These are phyloP conservation scores for Gymnocephalus cernua DNA, from an alignment of 2,113 vertebrate species.

Conservation along the genomic window DNA sequence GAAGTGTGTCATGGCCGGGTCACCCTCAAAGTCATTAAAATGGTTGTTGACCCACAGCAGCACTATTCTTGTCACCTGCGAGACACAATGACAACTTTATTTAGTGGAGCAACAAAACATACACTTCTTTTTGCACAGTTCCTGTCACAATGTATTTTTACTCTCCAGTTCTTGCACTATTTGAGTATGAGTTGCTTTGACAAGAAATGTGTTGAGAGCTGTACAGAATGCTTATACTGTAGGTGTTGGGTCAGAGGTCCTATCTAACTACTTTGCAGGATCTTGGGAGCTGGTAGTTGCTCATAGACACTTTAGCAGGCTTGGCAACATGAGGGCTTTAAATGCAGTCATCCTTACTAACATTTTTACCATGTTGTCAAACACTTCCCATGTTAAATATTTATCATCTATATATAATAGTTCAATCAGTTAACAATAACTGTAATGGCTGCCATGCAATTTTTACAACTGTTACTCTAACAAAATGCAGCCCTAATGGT, in stretches of 20 bases:
- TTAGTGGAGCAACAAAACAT: background rate
- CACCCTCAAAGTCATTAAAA: conserved; percentile 98
- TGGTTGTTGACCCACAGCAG: conserved; percentile 99
- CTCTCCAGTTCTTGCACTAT: background rate
- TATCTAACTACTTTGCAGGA: background rate
- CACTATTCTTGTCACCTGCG: conserved; percentile 94
- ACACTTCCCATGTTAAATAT: background rate
- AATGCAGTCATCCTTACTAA: background rate
- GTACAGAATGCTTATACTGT: background rate
- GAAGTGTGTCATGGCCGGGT: conserved; percentile 94
- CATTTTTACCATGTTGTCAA: background rate
- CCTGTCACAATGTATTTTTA: background rate
- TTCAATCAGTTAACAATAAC: background rate
- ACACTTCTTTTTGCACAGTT: background rate
- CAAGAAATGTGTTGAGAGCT: background rate
- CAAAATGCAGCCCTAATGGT: background rate
- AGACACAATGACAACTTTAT: background rate
- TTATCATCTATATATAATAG: background rate
- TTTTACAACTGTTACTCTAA: background rate
- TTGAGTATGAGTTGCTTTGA: background rate
- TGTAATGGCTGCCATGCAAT: background rate
- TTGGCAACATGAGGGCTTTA: background rate
- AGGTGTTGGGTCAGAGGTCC: background rate
- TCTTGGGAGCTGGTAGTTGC: background rate
- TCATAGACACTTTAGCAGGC: background rate